Evolutionary conservation across 37 sponge, comb jelly and placozoan genomes (phyloP), one percentile per base, ranked within the genome.

Genomic region (Halichondria panicea): DNA sequence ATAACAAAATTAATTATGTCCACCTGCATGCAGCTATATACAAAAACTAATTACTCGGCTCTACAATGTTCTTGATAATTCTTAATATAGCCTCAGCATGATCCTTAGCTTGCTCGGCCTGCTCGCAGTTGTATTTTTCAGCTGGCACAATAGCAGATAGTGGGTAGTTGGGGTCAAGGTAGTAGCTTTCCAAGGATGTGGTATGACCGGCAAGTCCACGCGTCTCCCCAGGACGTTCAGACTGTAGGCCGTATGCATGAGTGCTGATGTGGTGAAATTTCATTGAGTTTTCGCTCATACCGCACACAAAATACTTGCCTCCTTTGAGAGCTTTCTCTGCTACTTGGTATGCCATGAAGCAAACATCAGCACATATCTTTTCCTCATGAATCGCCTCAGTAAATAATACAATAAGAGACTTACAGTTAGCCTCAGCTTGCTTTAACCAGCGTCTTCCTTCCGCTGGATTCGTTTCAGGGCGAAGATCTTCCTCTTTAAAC

Each of bases 271-370:
- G 25, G 41, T 76, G 77, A 25, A 35, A 32, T 35, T 33, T 55
- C 50, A 75, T 19, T 45, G 31, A 55, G 9, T 41, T 62, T 2
- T 71, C 48, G 42, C 68, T 64, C 52, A 89, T 43, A 70, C 90
- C 90, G 54, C 75, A 71, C 8, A 52, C 43, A 21, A 55, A 41
- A 63, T 67, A 63, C 42, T 80, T 63, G 0, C 69, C 85, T 44
- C 75, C 90, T 38, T 89, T 89, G 45, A 90, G 63, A 28, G 82
- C 81, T 55, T 90, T 90, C 55, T 81, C 82, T 33, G 80, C 78
- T 7, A 90, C 82, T 55, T 90, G 80, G 57, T 85, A 82, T 31
- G 87, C 75, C 74, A 80, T 69, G 55, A 85, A 90, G 65, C 77
- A 77, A 1, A 85, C 78, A 66, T 67, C 53, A 38, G 69, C 63